These are phyloP conservation scores for Sisyra nigra DNA, from an alignment of 2,888 invertebrate species.

Conservation along the genomic window DNA sequence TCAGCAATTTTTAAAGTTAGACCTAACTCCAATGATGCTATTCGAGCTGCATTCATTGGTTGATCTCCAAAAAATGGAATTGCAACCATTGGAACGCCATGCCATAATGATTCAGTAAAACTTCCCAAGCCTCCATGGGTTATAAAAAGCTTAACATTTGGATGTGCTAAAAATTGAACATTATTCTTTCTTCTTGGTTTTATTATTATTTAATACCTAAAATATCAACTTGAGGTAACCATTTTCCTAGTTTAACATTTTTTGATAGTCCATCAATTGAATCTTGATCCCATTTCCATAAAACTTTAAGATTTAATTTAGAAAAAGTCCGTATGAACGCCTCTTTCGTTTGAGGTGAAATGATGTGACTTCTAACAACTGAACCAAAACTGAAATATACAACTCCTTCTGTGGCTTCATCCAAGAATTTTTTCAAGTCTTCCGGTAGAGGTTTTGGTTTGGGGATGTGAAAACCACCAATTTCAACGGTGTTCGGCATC, in stretches of 20 bases:
- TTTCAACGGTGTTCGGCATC: constrained; percentile 15
- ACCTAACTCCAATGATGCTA: constrained; percentile 25
- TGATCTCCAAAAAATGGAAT: constrained; percentile 36
- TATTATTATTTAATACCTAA: constrained; percentile 9
- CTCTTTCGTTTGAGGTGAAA: constrained; percentile 16
- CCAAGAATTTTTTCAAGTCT: constrained; percentile 19
- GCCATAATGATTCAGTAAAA: constrained; percentile 33
- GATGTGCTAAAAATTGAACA: constrained; percentile 26
- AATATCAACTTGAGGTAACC: constrained; percentile 15
- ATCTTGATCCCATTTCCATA: constrained; percentile 24
- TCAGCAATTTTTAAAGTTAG: constrained; percentile 22
- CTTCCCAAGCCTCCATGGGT: constrained; percentile 41
- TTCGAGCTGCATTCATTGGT: constrained; percentile 27
- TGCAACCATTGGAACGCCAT: constrained; percentile 31
- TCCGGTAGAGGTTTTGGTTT: constrained; percentile 11
- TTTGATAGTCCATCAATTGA: constrained; percentile 10
- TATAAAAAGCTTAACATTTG: constrained; percentile 35
- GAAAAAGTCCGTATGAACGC: constrained; percentile 20
- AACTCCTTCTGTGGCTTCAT: constrained; percentile 19
- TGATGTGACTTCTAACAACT: constrained; percentile 16
- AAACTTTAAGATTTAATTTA: constrained; percentile 20
- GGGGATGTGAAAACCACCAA: constrained; percentile 14
- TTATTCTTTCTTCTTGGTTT: constrained; percentile 8
- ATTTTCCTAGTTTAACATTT: constrained; percentile 14
- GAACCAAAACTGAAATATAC: constrained; percentile 24